Evolutionary conservation across 1,140 invertebrate genomes (phyloP), one percentile per base, ranked within the genome.

Genomic region (Cyphomyrmex costatus): DNA sequence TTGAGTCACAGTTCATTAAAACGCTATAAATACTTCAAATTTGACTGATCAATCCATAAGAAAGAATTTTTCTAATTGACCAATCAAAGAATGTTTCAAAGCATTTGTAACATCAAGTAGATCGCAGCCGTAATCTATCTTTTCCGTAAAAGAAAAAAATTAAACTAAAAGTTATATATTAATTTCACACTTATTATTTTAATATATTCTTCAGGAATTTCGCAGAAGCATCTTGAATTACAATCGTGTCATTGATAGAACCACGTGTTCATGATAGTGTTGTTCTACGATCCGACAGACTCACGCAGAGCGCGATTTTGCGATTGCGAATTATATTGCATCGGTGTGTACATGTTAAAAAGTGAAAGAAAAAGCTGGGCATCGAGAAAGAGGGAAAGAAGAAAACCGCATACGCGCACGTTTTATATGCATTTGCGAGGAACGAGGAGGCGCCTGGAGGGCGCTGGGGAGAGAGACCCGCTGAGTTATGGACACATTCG

Each of bases 401-500:
- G 42, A 60, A 79, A 79, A 42, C 83, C 16, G 51, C 58, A 46
- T 68, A 84, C 27, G 6, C 0, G 14, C 46, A 14, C 14, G 78
- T 83, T 84, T 77, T 77, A 83, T 83, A 86, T 61, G 58, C 80
- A 87, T 36, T 70, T 78, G 89, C 77, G 65, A 80, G 74, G 68
- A 82, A 80, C 63, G 80, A 85, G 80, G 49, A 86, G 89, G 82
- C 76, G 61, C 42, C 87, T 73, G 85, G 80, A 83, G 88, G 70
- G 85, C 73, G 77, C 66, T 27, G 27, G 83, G 27, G 83, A 71
- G 82, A 87, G 83, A 79, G 86, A 77, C 85, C 88, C 86, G 89
- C 86, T 92, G 91, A 92, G 84, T 92, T 92, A 92, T 91, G 88
- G 89, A 92, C 92, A 92, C 92, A 89, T 92, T 92, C 91, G 92